Evolutionary conservation across 2,113 vertebrate species (phyloP), one percentile per base, ranked within the genome.

Genomic region (Gorsachius goisagi): DNA sequence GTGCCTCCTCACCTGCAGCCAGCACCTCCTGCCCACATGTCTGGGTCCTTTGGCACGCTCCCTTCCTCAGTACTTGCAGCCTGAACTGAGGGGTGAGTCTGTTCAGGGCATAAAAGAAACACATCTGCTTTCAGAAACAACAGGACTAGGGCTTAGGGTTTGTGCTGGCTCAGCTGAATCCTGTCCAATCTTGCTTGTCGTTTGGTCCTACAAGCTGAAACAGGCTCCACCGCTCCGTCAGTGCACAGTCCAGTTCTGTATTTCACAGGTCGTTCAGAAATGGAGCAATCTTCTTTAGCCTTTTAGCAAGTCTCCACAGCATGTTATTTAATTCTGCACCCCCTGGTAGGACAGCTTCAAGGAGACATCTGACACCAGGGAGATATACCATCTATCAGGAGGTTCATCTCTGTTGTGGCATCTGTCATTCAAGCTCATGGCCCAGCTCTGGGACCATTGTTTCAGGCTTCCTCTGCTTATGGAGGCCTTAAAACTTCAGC

Each of bases 281-380:
- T 1, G 0, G 17, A 59, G 10, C 0, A 0, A 41, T 23, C 30
- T 64, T 47, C 28, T 89, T 78, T 11, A 84, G n/a, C 23, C 37
- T 90, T 90, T 64, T 56, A 30, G 13, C 24, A 73, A 62, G 18
- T 69, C 63, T 66, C 44, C 58, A 30, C 37, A 63, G 33, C 6
- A 16, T 4, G 4, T 64, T 66, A 45, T 52, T 82, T 74, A 64
- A 79, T 53, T 91, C 30, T 85, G 16, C 44, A 28, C 3, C 2
- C 17, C 13, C 13, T 8, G 0, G 52, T n/a, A 47, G 9, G 21
- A 14, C 11, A 4, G 1, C 15, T 72, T 63, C 47, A 68, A 75
- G 47, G 18, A 80, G 17, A 9, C 13, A 12, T 24, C 12, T 79
- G 62, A 28, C 16, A 10, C 3, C 9, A 20, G 13, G 19, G 14